Evolutionary conservation across 2,113 vertebrate genomes (phyloP).

Genomic region (Phrynocephalus versicolor): DNA sequence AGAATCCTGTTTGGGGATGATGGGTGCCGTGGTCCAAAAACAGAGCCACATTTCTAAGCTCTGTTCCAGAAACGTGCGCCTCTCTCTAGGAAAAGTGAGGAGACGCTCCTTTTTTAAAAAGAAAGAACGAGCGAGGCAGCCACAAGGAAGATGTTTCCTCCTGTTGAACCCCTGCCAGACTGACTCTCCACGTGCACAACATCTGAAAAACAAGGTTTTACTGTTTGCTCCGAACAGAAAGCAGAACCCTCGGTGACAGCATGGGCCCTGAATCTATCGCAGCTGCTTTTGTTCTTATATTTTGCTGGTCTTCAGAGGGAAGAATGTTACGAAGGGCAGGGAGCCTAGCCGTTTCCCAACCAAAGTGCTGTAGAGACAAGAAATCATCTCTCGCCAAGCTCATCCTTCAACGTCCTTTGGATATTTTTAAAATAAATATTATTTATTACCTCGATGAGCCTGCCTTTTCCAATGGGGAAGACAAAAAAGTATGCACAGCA

Average conservation of each 20-base stretch:
- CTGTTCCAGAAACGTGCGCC: neutral
- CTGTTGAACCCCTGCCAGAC: neutral
- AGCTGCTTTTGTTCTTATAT: neutral
- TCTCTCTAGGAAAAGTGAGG: neutral
- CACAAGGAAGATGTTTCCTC: neutral
- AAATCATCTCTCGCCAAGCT: too few species aligned
- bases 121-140: too few species aligned
- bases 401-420: too few species aligned
- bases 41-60: too few species aligned
- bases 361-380: too few species aligned
- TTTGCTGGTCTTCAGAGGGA: too few species aligned
- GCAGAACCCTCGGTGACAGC: neutral
- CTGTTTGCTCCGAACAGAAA: neutral
- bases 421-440: neutral
- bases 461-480: too few species aligned
- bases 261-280: neutral
- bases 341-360: too few species aligned
- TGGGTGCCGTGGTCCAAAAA: too few species aligned
- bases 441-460: neutral
- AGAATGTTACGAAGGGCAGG: too few species aligned
- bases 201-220: neutral
- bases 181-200: neutral
- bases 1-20: too few species aligned
- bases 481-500: too few species aligned
- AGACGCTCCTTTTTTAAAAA: neutral